phyloP scores from a whole-genome alignment of 2,113 vertebrate species.

The Erythrocercus mccallii region DNA sequence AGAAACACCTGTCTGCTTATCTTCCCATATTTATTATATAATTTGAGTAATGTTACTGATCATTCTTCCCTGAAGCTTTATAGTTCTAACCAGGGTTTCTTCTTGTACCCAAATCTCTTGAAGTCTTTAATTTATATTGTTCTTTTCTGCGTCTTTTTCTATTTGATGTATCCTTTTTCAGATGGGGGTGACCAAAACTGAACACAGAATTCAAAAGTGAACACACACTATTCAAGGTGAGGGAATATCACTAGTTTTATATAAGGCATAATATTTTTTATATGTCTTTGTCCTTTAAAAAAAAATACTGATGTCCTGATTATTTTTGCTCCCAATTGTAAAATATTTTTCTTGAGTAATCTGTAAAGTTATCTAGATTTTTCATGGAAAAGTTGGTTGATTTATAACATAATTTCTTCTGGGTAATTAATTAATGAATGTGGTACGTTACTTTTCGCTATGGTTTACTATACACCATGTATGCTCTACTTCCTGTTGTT shows the following conservation, averaged over 20 bases:
- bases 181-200: conserved; percentile 65
- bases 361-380: neutral
- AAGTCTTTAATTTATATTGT: conserved; percentile 37
- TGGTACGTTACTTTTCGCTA: neutral
- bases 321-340: neutral
- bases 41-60: neutral
- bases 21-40: neutral
- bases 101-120: neutral
- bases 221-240: conserved; percentile 62
- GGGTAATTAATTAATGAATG: neutral
- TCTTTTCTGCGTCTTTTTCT: conserved; percentile 62
- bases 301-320: neutral
- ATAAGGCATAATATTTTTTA: conserved; percentile 9
- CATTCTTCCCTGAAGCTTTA: neutral
- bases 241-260: conserved; percentile 54
- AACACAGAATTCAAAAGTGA: conserved; percentile 66
- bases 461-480: neutral
- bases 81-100: conserved; percentile 21
- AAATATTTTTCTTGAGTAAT: neutral
- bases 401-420: neutral
- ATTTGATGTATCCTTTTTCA: conserved; percentile 68
- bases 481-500: neutral
- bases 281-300: conserved; percentile 19
- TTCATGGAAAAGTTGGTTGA: neutral
- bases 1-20: neutral